These are phyloP conservation scores for Drosophila arawakana DNA, from an alignment of 1,140 invertebrate species.

Conservation along the genomic window DNA sequence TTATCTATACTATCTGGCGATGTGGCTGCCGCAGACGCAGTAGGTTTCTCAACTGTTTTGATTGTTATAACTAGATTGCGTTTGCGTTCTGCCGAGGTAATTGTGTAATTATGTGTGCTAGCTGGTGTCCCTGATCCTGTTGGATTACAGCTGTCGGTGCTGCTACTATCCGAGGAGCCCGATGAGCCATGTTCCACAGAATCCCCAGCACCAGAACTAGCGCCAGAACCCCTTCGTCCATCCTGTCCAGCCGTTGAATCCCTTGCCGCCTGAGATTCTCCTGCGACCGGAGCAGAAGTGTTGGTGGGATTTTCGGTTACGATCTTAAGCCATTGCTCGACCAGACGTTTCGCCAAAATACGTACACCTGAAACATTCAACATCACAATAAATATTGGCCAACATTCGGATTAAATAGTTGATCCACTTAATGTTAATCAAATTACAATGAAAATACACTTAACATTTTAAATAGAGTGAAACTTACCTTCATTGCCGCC, in stretches of 20 bases:
- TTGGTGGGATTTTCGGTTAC: constrained; percentile 86
- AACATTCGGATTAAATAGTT: neutral
- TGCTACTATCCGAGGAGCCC: constrained; percentile 57
- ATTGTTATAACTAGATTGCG: constrained; percentile 84
- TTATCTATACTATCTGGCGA: constrained; percentile 43
- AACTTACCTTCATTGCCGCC: constrained; percentile 90
- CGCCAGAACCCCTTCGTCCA: neutral
- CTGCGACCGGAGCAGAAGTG: constrained; percentile 11
- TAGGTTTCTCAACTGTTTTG: constrained; percentile 85
- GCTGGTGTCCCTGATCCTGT: constrained; percentile 5
- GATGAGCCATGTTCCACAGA: constrained; percentile 13
- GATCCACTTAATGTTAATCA: neutral
- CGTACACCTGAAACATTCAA: constrained; percentile 87
- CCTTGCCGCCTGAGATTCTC: constrained; percentile 7
- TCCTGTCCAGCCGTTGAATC: constrained; percentile 32
- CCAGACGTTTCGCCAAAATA: constrained; percentile 90
- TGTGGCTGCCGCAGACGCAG: constrained; percentile 39
- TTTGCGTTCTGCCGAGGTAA: constrained; percentile 70
- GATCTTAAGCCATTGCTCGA: constrained; percentile 96
- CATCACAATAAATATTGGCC: constrained; percentile 1
- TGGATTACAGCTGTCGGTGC: neutral
- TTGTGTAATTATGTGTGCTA: constrained; percentile 60
- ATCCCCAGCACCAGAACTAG: neutral
- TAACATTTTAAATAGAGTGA: neutral
- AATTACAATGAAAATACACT: too few relatives aligned